Evolutionary conservation across 2,797 vertebrate genomes (phyloP), one percentile per base, ranked within the genome.

Genomic region (Phalloptychus januarius): DNA sequence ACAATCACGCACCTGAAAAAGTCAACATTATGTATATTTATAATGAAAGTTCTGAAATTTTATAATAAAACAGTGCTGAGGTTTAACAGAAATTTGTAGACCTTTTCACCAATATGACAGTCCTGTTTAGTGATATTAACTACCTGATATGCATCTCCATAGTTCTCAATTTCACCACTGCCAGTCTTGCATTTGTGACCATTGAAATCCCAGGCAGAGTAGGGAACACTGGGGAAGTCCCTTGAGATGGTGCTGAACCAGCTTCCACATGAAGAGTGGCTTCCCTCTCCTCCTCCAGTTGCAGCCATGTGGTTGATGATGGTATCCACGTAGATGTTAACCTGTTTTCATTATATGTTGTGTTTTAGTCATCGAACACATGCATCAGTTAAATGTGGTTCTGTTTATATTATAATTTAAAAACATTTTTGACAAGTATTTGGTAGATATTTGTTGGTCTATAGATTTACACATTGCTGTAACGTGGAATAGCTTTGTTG

Each of bases 291-390:
- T 1, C 83, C 95, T 2, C 82, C 86, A 0, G 92, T 71, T 40
- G 96, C 96, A 18, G 96, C 97, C 98, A 99, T 98, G 80, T 99
- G 97, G 85, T 99, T 99, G 84, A 98, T 94, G 33, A 99, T 93
- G 16, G 93, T 96, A 63, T 99, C 98, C 85, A 97, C 97, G 4
- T 98, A 99, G 90, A 99, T 96, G 80, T 87, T 95, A 10, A 99
- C 98, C 98, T 99, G 80, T 61, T 38, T 25, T 18, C 6, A 16
- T 28, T 46, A 42, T 38, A 11, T 36, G n/a, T 11, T 54, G 23
- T 25, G n/a, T 31, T 28, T 58, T 58, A 31, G 11, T 13, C 15
- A 58, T 61, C 1, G 4, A 16, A 31, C n/a, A 58, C 54, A 61
- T 61, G 3, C 13, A 28, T 28, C n/a, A 28, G n/a, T 28, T 3